A percentile compares a stretch with the other conserved stretches of the same genome.
Evolutionary conservation across 1,140 invertebrate genomes (phyloP).

Genomic region (Brachystomella parvula): DNA sequence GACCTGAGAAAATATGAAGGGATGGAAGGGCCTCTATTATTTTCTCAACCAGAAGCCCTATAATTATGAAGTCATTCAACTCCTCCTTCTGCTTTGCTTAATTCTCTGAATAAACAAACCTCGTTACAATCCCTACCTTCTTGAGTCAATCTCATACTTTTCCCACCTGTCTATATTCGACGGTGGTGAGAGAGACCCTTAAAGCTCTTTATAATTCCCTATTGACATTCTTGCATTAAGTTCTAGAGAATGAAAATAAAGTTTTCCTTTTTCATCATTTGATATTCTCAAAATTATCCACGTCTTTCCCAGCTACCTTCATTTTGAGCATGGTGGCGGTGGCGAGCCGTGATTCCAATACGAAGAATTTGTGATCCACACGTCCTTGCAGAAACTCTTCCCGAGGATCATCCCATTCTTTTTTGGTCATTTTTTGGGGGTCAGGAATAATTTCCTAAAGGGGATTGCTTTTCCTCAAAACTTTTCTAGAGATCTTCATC

Average conservation of each 20-base stretch:
- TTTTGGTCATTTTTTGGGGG: constrained; percentile 31
- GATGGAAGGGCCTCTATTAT: not conserved
- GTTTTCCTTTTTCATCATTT: not conserved
- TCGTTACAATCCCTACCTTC: not conserved
- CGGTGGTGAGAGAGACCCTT: too few relatives aligned
- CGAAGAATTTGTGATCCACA: constrained; percentile 30
- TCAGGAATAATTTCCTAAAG: constrained; percentile 21
- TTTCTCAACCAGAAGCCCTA: not conserved
- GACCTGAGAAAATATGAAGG: too few relatives aligned
- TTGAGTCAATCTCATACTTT: too few relatives aligned
- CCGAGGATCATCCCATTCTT: constrained; percentile 35
- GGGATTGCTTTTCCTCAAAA: constrained; percentile 30
- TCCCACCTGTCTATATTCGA: too few relatives aligned
- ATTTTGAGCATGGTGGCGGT: constrained; percentile 24
- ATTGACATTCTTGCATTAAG: too few relatives aligned
- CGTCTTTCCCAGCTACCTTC: constrained; percentile 21
- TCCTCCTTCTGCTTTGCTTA: not conserved
- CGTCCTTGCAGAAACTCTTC: constrained; percentile 24
- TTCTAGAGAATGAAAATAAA: too few relatives aligned
- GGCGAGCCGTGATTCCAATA: constrained; percentile 24
- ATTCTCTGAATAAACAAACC: constrained; percentile 3
- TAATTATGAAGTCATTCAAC: constrained; percentile 6
- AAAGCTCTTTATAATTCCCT: too few relatives aligned
- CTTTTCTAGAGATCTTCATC: constrained; percentile 28
- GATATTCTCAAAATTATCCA: constrained; percentile 8